These are phyloP conservation scores for Plutomurus gul DNA, from an alignment of 1,140 invertebrate genomes.

Conservation along the genomic window DNA sequence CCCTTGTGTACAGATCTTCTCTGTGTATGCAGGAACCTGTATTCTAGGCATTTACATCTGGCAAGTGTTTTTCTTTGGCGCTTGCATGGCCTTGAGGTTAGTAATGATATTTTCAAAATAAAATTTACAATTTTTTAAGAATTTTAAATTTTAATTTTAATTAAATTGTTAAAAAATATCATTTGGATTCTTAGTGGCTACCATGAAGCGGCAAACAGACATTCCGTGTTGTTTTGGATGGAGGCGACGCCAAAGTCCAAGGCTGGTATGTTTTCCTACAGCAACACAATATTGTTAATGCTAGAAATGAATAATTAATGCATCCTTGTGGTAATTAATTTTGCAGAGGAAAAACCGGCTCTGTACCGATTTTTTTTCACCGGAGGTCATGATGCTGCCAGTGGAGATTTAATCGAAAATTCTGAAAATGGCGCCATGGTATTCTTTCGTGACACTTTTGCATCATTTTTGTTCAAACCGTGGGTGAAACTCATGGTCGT, in stretches of 20 bases:
- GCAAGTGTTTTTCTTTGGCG: slow-evolving; percentile 92
- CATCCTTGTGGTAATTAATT: not conserved
- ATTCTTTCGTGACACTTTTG: slow-evolving; percentile 82
- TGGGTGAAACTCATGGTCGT: slow-evolving; percentile 71
- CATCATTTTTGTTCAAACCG: slow-evolving; percentile 73
- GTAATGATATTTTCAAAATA: too few species aligned
- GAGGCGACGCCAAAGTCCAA: slow-evolving; percentile 22
- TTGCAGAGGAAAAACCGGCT: slow-evolving; percentile 49
- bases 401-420: slow-evolving; percentile 81
- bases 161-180: too few species aligned
- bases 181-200: too few species aligned
- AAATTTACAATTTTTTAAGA: too few species aligned
- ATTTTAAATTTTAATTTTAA: too few species aligned
- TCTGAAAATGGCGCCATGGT: slow-evolving; percentile 82
- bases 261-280: not conserved
- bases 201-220: slow-evolving; percentile 4
- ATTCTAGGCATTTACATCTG: slow-evolving; percentile 60
- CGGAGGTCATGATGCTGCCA: slow-evolving; percentile 58
- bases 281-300: not conserved
- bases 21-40: not conserved
- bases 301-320: not conserved
- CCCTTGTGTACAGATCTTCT: not conserved
- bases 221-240: slow-evolving; percentile 60
- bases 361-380: slow-evolving; percentile 57
- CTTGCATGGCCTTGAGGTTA: slow-evolving; percentile 79